A percentile compares a stretch with the other conserved stretches of the same genome.
Conservation (phyloP, 2,888 invertebrate genomes). For the Watsonalla cultraria region DNA sequence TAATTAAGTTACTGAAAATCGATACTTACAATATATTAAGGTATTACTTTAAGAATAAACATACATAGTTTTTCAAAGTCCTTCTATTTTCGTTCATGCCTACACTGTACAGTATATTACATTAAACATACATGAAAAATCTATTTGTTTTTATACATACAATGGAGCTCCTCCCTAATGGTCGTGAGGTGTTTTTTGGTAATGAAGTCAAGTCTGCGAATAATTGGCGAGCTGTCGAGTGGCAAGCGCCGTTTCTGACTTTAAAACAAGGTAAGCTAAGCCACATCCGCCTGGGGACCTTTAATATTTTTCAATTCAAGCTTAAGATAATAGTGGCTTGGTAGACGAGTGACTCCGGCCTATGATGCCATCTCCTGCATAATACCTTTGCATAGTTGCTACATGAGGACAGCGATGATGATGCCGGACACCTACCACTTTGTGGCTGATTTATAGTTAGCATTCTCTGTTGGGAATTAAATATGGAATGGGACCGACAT, state of each 20-base stretch:
- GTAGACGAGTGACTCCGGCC: slow-evolving; percentile 15
- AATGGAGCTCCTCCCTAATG: slow-evolving; percentile 16
- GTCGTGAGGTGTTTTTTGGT: slow-evolving; percentile 8
- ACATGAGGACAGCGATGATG: neutral
- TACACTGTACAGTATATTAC: too few relatives aligned
- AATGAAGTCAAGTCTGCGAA: neutral
- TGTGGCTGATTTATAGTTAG: neutral
- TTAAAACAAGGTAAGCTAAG: slow-evolving; percentile 43
- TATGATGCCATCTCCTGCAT: slow-evolving; percentile 20
- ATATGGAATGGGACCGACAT: neutral
- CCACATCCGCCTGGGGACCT: slow-evolving; percentile 48
- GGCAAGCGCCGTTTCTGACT: slow-evolving; percentile 21
- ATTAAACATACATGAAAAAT: neutral
- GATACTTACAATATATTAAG: too few relatives aligned
- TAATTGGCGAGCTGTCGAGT: slow-evolving; percentile 3
- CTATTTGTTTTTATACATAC: neutral
- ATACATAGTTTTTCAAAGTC: too few relatives aligned
- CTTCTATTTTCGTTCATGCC: too few relatives aligned
- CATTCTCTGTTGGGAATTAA: neutral
- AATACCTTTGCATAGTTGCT: slow-evolving; percentile 16
- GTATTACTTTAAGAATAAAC: too few relatives aligned
- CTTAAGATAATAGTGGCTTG: slow-evolving; percentile 30
- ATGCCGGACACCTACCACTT: too few relatives aligned
- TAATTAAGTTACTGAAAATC: too few relatives aligned
- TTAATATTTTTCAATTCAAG: slow-evolving; percentile 26